Conservation (phyloP, 1,140 invertebrate genomes). For the Pseudoatta argentina region DNA sequence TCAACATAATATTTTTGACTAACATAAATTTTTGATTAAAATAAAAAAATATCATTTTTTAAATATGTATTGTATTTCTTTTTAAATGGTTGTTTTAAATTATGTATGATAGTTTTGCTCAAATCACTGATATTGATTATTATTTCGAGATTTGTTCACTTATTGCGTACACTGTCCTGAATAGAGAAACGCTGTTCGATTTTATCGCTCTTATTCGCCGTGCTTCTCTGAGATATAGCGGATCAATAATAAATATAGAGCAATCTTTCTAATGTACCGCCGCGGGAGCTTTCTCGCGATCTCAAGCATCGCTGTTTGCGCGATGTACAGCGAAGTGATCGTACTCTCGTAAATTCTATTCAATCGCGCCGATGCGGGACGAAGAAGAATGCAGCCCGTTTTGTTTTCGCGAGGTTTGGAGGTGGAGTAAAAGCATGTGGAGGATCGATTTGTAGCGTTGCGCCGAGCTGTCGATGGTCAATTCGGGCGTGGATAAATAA, state of each 20-base stretch:
- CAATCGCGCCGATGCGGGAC: constrained; percentile 48
- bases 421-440: constrained; percentile 59
- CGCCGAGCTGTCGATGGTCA: constrained; percentile 58
- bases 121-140: background rate
- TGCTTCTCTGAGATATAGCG: constrained; percentile 1
- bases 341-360: constrained; percentile 60
- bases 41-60: too few species aligned
- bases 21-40: too few species aligned
- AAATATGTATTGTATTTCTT: too few species aligned
- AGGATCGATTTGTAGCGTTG: constrained; percentile 47
- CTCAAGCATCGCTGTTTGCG: constrained; percentile 23
- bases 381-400: constrained; percentile 56
- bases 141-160: background rate
- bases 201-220: constrained; percentile 30
- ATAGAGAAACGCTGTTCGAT: constrained; percentile 17
- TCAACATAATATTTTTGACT: too few species aligned
- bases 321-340: constrained; percentile 44
- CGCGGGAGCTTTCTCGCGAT: constrained; percentile 35
- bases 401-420: constrained; percentile 49
- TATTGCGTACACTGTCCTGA: background rate
- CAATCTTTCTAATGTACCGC: constrained; percentile 59
- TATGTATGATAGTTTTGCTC: background rate
- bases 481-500: constrained; percentile 60
- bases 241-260: constrained; percentile 64
- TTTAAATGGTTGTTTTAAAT: background rate